These are phyloP conservation scores for Nannoperca australis DNA, from an alignment of 2,797 vertebrate species.

Conservation along the genomic window DNA sequence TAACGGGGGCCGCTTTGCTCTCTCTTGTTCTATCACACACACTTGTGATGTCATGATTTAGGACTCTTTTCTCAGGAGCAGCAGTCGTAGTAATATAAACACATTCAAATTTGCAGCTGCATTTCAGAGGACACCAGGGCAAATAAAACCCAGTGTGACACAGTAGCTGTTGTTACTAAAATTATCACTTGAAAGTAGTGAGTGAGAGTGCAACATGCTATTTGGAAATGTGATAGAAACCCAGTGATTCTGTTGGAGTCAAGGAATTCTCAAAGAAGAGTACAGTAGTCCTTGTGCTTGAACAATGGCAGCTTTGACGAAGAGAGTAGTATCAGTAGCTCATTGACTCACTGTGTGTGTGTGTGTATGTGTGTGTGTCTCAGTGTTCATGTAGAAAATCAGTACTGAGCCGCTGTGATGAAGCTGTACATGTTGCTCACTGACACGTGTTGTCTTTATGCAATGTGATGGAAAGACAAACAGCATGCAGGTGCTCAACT, in stretches of 20 bases:
- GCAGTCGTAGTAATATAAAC: not conserved
- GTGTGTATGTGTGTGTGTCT: conserved; percentile 30
- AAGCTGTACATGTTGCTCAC: conserved; percentile 37
- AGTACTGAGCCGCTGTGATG: conserved; percentile 42
- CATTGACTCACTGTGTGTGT: conserved; percentile 53
- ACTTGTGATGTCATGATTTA: conserved; percentile 44
- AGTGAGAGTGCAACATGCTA: conserved; percentile 10
- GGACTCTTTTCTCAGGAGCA: conserved; percentile 1
- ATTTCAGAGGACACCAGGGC: not conserved
- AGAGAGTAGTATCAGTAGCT: conserved; percentile 48
- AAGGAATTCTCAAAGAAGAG: conserved; percentile 11
- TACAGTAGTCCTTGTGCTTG: conserved; percentile 52
- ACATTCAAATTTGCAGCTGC: not conserved
- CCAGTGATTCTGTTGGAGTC: conserved; percentile 35
- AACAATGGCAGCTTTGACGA: conserved; percentile 72
- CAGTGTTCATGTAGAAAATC: conserved; percentile 26
- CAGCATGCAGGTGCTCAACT: conserved; percentile 47
- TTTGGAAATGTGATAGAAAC: conserved; percentile 30
- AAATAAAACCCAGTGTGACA: conserved; percentile 6
- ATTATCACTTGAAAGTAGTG: conserved; percentile 13
- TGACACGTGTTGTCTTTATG: conserved; percentile 55
- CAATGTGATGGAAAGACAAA: conserved; percentile 40
- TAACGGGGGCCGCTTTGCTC: conserved; percentile 45
- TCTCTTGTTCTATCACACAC: conserved; percentile 23
- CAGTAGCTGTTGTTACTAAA: not conserved